These are phyloP conservation scores for Boulengeromyrus knoepffleri DNA, from an alignment of 2,113 vertebrate genomes.

Conservation along the genomic window DNA sequence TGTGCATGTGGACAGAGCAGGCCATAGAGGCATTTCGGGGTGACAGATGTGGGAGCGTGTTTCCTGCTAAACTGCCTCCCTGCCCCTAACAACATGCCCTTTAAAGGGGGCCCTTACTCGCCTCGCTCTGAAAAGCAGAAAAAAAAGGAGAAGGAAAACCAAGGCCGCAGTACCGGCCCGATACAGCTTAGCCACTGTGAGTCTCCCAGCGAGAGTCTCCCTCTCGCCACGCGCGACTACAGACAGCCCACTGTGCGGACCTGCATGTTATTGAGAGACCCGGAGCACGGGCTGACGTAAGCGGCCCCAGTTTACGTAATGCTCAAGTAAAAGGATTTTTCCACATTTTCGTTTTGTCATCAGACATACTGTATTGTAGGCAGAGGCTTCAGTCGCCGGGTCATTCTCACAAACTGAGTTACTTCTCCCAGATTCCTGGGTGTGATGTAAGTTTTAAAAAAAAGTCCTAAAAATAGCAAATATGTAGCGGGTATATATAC, in stretches of 20 bases:
- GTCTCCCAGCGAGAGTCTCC: not conserved
- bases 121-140: not conserved
- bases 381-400: not conserved
- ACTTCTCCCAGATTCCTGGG: not conserved
- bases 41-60: slow-evolving; percentile 26
- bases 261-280: not conserved
- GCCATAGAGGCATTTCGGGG: slow-evolving; percentile 9
- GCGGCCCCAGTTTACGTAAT: not conserved
- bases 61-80: slow-evolving; percentile 33
- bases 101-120: slow-evolving; percentile 23
- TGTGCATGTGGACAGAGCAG: slow-evolving; percentile 5
- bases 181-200: not conserved
- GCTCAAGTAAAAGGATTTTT: not conserved
- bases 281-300: not conserved
- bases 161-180: not conserved
- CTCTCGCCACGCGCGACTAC: not conserved
- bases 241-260: not conserved
- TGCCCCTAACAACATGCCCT: slow-evolving; percentile 20
- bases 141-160: slow-evolving; percentile 8
- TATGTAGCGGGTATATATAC: not conserved
- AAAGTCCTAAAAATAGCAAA: not conserved
- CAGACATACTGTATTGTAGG: not conserved
- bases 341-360: not conserved
- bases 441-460: not conserved
- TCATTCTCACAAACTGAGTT: not conserved